Evolutionary conservation across 2,888 invertebrate genomes (phyloP).

Genomic region (Tuta absoluta): DNA sequence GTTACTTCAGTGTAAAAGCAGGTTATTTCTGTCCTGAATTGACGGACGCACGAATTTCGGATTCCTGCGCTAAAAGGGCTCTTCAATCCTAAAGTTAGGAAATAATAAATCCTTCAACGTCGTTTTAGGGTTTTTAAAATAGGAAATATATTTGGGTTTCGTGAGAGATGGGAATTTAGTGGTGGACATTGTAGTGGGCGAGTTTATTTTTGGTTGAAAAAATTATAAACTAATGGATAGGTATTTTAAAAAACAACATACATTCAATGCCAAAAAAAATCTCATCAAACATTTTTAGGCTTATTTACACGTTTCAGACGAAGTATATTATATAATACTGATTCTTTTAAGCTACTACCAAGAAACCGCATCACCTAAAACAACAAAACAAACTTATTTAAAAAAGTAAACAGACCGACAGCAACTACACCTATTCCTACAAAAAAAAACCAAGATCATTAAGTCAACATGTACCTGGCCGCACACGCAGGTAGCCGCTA

Average conservation of each 20-base stretch:
- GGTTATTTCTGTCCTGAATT: constrained; percentile 38
- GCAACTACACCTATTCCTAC: constrained; percentile 22
- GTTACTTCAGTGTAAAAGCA: constrained; percentile 34
- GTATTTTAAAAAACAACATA: no score
- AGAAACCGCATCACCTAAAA: background rate
- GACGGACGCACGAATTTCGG: constrained; percentile 38
- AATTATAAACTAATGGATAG: background rate
- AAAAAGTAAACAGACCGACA: constrained; percentile 15
- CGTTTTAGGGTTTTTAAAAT: constrained; percentile 20
- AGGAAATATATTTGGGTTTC: background rate
- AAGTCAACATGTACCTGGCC: constrained; percentile 45
- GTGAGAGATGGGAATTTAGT: background rate
- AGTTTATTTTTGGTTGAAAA: background rate
- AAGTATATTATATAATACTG: no score
- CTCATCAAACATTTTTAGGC: no score
- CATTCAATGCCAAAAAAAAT: no score
- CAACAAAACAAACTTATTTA: constrained; percentile 1
- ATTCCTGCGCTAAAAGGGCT: constrained; percentile 27
- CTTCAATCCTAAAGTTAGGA: constrained; percentile 18
- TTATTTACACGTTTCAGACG: no score
- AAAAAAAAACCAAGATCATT: constrained; percentile 43
- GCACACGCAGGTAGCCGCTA: constrained; percentile 52
- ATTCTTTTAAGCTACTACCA: background rate
- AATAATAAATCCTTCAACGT: constrained; percentile 18
- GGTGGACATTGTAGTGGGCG: background rate